phyloP scores from a whole-genome alignment of 2,113 vertebrate species.

The Periophthalmodon schlosseri region DNA sequence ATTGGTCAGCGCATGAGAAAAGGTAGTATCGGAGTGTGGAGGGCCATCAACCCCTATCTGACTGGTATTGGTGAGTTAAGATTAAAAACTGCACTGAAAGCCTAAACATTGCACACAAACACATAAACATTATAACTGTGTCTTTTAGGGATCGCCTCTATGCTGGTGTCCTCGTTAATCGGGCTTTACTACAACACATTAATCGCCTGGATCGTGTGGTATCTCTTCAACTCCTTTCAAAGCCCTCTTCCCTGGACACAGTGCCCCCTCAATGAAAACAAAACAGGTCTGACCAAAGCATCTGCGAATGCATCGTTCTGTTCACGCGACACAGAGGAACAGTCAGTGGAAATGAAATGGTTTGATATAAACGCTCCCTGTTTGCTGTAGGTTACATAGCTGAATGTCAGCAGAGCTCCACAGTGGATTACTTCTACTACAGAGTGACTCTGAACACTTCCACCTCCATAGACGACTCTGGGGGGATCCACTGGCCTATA shows the following conservation, averaged over 20 bases:
- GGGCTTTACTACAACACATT: conserved; percentile 92
- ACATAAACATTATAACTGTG: background rate
- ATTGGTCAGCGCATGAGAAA: conserved; percentile 89
- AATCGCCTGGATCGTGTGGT: conserved; percentile 82
- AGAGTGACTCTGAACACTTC: conserved; percentile 86
- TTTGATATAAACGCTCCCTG: background rate
- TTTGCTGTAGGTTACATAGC: conserved; percentile 73
- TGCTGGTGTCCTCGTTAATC: conserved; percentile 87
- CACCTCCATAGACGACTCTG: conserved; percentile 77
- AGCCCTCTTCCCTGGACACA: conserved; percentile 84
- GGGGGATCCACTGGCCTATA: conserved; percentile 86
- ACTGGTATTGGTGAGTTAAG: conserved; percentile 84
- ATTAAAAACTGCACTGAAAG: background rate
- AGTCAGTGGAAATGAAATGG: background rate
- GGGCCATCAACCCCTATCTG: conserved; percentile 82
- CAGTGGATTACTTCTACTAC: conserved; percentile 93
- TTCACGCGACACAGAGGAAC: background rate
- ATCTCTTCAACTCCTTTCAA: conserved; percentile 71
- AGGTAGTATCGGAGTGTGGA: conserved; percentile 88
- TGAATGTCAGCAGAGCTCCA: conserved; percentile 84
- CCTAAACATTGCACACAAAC: too few species aligned
- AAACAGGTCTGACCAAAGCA: conserved; percentile 74
- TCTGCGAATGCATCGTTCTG: background rate
- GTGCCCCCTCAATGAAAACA: conserved; percentile 82
- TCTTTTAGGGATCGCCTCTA: conserved; percentile 83